These are phyloP conservation scores for Crematogaster levior DNA, from an alignment of 2,888 invertebrate genomes.

Conservation along the genomic window DNA sequence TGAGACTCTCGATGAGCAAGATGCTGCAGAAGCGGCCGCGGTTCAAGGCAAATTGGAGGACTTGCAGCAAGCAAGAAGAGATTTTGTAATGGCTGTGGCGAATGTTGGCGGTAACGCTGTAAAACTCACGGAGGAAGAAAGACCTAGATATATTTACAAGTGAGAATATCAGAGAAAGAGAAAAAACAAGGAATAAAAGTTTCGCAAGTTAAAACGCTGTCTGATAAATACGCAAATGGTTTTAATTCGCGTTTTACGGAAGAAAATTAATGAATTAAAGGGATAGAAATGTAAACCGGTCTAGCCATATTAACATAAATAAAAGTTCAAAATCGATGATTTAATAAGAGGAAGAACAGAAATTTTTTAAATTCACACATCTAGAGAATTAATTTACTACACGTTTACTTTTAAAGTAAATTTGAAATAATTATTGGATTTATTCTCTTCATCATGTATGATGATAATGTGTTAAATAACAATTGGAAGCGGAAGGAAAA, in stretches of 20 bases:
- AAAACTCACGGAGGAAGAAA: conserved; percentile 63
- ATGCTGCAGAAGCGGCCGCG: conserved; percentile 73
- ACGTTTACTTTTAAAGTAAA: too few species aligned
- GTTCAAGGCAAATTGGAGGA: conserved; percentile 77
- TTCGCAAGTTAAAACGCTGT: background rate
- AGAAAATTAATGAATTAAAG: background rate
- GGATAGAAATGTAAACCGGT: background rate
- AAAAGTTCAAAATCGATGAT: background rate
- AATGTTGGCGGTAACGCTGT: conserved; percentile 77
- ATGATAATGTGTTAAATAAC: background rate
- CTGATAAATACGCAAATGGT: background rate
- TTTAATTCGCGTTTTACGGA: background rate
- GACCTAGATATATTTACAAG: conserved; percentile 38
- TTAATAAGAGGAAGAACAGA: background rate
- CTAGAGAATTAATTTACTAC: too few species aligned
- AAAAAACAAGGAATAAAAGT: background rate
- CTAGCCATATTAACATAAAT: background rate
- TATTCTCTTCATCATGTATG: too few species aligned
- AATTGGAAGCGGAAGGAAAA: background rate
- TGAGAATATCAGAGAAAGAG: background rate
- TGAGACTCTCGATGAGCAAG: conserved; percentile 76
- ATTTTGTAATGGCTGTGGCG: conserved; percentile 80
- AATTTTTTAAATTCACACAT: too few species aligned
- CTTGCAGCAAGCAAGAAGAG: conserved; percentile 81
- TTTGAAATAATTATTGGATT: too few species aligned